These are phyloP conservation scores for Spinibarbus caldwelli DNA, from an alignment of 2,797 vertebrate species.

Conservation along the genomic window DNA sequence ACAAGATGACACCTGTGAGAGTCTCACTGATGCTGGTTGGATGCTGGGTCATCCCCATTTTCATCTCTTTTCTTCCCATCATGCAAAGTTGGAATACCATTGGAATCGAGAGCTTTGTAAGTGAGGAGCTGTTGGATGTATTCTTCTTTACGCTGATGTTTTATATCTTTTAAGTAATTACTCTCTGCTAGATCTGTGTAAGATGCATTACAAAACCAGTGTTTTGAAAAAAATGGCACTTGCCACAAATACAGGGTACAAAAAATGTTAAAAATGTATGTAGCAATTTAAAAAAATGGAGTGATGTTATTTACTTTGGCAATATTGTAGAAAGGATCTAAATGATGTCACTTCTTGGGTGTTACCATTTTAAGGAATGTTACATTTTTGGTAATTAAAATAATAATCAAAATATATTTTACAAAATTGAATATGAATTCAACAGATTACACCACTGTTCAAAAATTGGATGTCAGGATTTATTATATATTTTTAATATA, in stretches of 20 bases:
- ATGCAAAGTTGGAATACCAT: conserved; percentile 86
- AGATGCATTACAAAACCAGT: not conserved
- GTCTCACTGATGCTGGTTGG: conserved; percentile 82
- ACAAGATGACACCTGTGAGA: conserved; percentile 83
- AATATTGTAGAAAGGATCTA: not conserved
- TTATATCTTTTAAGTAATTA: not conserved
- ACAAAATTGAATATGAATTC: not conserved
- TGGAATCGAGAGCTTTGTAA: conserved; percentile 84
- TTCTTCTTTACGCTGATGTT: not conserved
- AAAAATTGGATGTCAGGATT: no score
- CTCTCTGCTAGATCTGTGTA: not conserved
- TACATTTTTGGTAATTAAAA: not conserved
- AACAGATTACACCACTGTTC: no score
- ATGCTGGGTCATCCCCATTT: conserved; percentile 83
- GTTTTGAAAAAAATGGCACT: not conserved
- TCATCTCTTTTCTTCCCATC: conserved; percentile 86
- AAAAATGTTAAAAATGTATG: not conserved
- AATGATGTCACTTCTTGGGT: not conserved
- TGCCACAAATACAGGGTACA: not conserved
- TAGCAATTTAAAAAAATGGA: not conserved
- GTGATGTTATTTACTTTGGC: not conserved
- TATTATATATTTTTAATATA: no score
- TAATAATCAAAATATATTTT: not conserved
- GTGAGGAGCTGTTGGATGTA: conserved; percentile 54
- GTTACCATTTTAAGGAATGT: not conserved